Conservation (phyloP, 2,888 invertebrate genomes). For the Platyscelio sp. region DNA sequence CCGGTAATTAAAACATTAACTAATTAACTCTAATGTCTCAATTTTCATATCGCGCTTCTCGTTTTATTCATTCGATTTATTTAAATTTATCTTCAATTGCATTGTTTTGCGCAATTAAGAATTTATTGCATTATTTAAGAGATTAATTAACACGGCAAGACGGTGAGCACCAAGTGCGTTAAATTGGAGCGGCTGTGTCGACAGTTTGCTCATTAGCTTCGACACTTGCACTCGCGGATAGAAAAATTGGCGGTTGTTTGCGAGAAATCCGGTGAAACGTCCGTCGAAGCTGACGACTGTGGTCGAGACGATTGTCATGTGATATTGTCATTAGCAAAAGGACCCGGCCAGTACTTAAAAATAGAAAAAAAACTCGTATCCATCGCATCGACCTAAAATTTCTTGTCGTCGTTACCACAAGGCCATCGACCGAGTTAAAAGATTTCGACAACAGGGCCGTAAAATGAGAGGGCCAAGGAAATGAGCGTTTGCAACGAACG, state of each 20-base stretch:
- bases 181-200: conserved; percentile 55
- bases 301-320: conserved; percentile 82
- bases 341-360: conserved; percentile 65
- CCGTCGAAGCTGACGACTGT: conserved; percentile 80
- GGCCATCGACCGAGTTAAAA: conserved; percentile 62
- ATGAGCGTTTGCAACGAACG: conserved; percentile 22
- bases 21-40: conserved; percentile 48
- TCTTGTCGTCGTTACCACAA: conserved; percentile 40
- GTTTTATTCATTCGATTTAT: conserved; percentile 21
- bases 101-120: conserved; percentile 42
- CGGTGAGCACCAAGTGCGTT: conserved; percentile 1
- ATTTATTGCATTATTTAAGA: conserved; percentile 42
- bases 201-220: conserved; percentile 81
- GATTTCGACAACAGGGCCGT: conserved; percentile 60
- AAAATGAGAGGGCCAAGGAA: conserved; percentile 44
- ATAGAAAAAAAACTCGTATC: conserved; percentile 14
- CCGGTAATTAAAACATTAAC: conserved; percentile 42
- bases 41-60: conserved; percentile 25
- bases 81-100: conserved; percentile 13
- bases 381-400: conserved; percentile 57
- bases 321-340: conserved; percentile 81
- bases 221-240: conserved; percentile 77
- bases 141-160: conserved; percentile 37
- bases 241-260: conserved; percentile 82
- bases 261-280: conserved; percentile 76